Evolutionary conservation across 1,140 invertebrate genomes (phyloP), one percentile per base, ranked within the genome.

Genomic region (Protaetia brevitarsis): DNA sequence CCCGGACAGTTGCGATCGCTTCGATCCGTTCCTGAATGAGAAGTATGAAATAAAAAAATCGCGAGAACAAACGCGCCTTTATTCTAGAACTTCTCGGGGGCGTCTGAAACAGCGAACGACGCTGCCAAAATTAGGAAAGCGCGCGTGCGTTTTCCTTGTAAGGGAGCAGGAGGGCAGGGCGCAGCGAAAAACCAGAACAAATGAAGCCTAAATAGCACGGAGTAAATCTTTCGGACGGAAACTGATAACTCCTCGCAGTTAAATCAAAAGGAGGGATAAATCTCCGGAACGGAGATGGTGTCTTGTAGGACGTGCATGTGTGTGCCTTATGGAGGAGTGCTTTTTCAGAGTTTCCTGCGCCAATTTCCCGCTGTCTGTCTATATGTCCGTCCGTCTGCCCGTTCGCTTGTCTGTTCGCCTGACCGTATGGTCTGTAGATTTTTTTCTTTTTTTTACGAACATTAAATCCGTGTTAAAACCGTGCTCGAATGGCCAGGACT

Each of bases 221-320:
- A 51, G 41, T 51, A 51, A 51, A 51, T 51, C 41, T 51, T 51
- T 10, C 41, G 41, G 41, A 51, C 41, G 41, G 41, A 51, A 51
- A 51, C 41, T 51, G 41, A 51, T 51, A 51, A 51, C 41, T 51
- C 41, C 41, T 51, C 41, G 41, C 41, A 51, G 41, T 23, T 51
- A 51, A 51, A 51, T 51, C 41, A 51, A 51, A 51, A 51, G 16
- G 7, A 51, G 41, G 41, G 3, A 51, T 51, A 51, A 51, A 51
- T 51, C 41, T 51, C 41, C 19, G 16, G 16, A 10, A 10, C 41
- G 41, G 34, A 3, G 16, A 11, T 37, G 34, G 34, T 37, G 34
- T 16, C 11, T 37, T 11, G 11, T 13, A 37, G 34, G n/a, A 37
- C 16, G n/a, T 16, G 13, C 31, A 34, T n/a, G 13, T 34, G 31